Percentiles rank a stretch among this genome's conserved stretches.
Evolutionary conservation across 2,797 vertebrate species (phyloP).

Genomic region (Acanthopagrus latus): DNA sequence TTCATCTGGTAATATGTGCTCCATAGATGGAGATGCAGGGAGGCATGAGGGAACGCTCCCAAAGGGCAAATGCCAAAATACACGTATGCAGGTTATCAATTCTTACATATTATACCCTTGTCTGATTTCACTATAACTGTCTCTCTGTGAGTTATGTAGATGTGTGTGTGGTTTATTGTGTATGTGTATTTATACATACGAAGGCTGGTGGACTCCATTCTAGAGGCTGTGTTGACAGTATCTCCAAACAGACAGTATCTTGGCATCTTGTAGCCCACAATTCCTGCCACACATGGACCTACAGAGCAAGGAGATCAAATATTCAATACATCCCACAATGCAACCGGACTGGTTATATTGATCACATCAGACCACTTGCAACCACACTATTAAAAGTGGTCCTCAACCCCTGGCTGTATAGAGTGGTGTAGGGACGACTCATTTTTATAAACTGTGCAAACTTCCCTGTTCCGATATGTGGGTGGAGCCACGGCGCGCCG

Average conservation of each 20-base stretch:
- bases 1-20: too few relatives aligned
- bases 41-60: too few relatives aligned
- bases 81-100: not conserved
- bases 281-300: slow-evolving; percentile 93
- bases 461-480: too few relatives aligned
- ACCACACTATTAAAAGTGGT: too few relatives aligned
- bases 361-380: too few relatives aligned
- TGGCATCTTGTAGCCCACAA: slow-evolving; percentile 94
- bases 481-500: too few relatives aligned
- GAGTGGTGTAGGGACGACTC: too few relatives aligned
- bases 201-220: slow-evolving; percentile 94
- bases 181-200: slow-evolving; percentile 79
- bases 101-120: too few relatives aligned
- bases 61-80: not conserved
- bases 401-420: too few relatives aligned
- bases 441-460: too few relatives aligned
- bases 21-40: too few relatives aligned
- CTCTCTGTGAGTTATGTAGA: not conserved
- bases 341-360: not conserved
- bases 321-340: not conserved
- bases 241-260: slow-evolving; percentile 95
- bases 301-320: slow-evolving; percentile 7
- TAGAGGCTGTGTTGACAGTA: slow-evolving; percentile 92
- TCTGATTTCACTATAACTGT: not conserved
- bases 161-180: slow-evolving; percentile 2